Percentiles rank a stretch among this genome's conserved stretches.
phyloP scores from a whole-genome alignment of 2,113 vertebrate genomes.

The Saccopteryx leptura region DNA sequence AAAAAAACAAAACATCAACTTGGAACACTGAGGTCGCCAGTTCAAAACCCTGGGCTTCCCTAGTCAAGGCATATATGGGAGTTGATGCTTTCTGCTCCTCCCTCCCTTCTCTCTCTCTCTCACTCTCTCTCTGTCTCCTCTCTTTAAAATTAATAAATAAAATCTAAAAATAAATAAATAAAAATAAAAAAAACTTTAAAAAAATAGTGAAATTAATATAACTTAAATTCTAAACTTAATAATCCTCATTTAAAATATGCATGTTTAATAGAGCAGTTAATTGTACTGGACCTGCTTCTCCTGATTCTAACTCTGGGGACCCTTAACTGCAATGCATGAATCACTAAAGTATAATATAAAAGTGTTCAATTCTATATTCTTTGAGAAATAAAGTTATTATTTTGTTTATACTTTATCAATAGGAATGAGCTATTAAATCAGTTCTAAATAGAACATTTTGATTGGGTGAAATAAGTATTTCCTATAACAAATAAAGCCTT shows the following conservation, averaged over 20 bases:
- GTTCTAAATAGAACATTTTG: conserved; percentile 64
- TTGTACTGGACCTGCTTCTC: conserved; percentile 55
- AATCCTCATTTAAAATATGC: conserved; percentile 49
- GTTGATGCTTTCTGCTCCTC: no score
- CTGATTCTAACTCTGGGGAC: conserved; percentile 64
- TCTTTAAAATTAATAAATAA: no score
- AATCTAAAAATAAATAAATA: no score
- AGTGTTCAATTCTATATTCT: conserved; percentile 40
- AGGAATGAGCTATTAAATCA: background rate
- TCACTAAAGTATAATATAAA: conserved; percentile 41
- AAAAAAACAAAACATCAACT: no score
- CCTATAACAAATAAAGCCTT: background rate
- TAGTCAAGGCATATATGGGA: no score
- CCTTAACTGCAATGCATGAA: conserved; percentile 42
- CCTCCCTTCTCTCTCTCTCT: no score
- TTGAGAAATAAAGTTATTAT: conserved; percentile 69
- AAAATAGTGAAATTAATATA: conserved; percentile 56
- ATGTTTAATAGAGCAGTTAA: conserved; percentile 69
- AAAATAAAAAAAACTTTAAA: no score
- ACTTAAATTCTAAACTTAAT: conserved; percentile 61
- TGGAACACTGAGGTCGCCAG: no score
- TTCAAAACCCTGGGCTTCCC: no score
- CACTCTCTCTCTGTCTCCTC: no score
- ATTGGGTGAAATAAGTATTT: background rate
- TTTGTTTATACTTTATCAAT: conserved; percentile 41